Evolutionary conservation across 1,140 invertebrate genomes (phyloP).

Genomic region (Formica selysi): DNA sequence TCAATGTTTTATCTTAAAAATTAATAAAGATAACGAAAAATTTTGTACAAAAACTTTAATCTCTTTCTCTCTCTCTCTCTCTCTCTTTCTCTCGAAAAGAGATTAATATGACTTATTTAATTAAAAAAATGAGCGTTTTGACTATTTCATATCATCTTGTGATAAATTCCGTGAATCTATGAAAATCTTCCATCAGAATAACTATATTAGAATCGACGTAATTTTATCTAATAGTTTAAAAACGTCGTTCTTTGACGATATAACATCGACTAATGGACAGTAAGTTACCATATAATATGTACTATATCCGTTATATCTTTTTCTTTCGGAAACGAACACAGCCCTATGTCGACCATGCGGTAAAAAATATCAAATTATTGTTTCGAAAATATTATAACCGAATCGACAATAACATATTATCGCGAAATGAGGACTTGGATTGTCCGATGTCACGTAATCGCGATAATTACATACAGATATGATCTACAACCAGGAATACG

Average conservation of each 20-base stretch:
- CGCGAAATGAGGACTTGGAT: not conserved
- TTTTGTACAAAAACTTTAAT: not conserved
- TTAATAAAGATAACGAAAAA: constrained; percentile 15
- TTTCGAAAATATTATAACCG: not conserved
- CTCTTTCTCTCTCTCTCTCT: no score
- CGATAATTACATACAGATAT: constrained; percentile 19
- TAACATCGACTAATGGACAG: constrained; percentile 40
- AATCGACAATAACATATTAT: constrained; percentile 3
- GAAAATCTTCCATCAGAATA: not conserved
- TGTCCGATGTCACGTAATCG: not conserved
- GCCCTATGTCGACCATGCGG: not conserved
- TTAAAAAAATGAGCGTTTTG: not conserved
- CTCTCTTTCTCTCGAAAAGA: not conserved
- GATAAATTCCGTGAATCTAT: constrained; percentile 22
- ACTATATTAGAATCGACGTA: constrained; percentile 35
- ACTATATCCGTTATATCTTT: constrained; percentile 21
- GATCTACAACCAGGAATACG: constrained; percentile 26
- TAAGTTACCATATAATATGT: constrained; percentile 35
- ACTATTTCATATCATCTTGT: not conserved
- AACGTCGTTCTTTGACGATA: constrained; percentile 18
- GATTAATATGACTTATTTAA: not conserved
- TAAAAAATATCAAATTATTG: not conserved
- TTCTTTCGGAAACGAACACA: constrained; percentile 17
- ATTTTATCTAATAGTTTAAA: constrained; percentile 24
- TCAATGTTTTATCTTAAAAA: not conserved